A percentile compares a stretch with the other conserved stretches of the same genome.
Conservation (phyloP, 64 coral and sea anemone genomes). For the Stichodactyla mertensii region DNA sequence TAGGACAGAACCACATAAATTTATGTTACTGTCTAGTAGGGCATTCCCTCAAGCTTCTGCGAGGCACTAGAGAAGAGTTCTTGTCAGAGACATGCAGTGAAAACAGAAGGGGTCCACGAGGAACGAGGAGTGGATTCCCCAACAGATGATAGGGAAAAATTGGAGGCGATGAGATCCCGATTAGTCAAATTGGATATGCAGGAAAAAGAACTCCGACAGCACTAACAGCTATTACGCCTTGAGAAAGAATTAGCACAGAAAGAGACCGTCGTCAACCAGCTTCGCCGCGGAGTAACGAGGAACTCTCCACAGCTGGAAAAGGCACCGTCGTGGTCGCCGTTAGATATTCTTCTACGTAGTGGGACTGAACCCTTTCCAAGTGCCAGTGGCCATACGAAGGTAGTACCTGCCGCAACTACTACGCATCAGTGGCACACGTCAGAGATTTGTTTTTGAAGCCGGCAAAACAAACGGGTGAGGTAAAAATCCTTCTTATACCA, state of each 20-base stretch:
- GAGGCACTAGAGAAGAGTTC: no score
- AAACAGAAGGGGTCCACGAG: no score
- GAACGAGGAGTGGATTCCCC: no score
- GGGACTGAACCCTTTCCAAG: not conserved
- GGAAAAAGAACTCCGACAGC: no score
- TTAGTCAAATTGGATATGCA: not conserved
- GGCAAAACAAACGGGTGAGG: not conserved
- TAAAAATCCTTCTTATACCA: conserved; percentile 21
- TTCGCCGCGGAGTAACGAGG: not conserved
- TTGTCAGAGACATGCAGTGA: no score
- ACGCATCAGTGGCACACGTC: not conserved
- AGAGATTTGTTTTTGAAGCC: conserved; percentile 13
- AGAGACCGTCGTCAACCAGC: not conserved
- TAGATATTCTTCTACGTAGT: not conserved
- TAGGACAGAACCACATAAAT: no score
- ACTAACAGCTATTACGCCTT: no score
- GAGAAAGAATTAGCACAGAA: not conserved
- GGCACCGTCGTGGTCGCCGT: not conserved
- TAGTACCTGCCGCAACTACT: not conserved
- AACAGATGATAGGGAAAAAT: not conserved
- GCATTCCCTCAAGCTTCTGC: conserved; percentile 6
- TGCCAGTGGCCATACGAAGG: not conserved
- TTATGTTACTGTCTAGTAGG: no score
- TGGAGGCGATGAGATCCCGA: not conserved
- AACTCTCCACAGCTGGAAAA: not conserved